phyloP scores from a whole-genome alignment of 2,113 vertebrate species.

The Odocoileus virginianus region DNA sequence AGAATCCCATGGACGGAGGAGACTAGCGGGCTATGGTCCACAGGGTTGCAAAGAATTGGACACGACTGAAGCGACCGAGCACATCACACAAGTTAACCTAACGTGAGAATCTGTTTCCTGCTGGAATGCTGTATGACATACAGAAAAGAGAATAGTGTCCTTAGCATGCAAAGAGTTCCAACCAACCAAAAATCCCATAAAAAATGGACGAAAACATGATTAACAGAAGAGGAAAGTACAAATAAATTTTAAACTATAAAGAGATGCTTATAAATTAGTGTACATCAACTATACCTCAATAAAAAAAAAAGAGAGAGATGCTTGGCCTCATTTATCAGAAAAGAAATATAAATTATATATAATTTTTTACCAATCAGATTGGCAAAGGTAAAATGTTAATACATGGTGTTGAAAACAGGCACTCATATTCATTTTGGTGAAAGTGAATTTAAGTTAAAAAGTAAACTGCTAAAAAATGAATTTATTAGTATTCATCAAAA shows the following conservation, averaged over 20 bases:
- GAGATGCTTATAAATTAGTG: not conserved
- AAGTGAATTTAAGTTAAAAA: not conserved
- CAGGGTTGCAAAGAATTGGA: not conserved
- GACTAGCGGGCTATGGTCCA: not conserved
- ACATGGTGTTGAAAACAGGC: not conserved
- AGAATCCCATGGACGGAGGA: not conserved
- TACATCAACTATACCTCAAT: not conserved
- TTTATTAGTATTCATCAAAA: not conserved
- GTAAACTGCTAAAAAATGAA: not conserved
- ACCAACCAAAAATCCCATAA: not conserved
- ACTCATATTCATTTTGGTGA: not conserved
- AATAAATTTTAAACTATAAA: slow-evolving; percentile 26
- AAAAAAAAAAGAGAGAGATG: not conserved
- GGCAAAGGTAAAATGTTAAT: not conserved
- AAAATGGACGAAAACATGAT: not conserved
- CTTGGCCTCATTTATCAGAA: not conserved
- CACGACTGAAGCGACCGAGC: not conserved
- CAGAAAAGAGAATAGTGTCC: not conserved
- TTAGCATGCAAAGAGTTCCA: not conserved
- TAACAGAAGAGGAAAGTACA: not conserved
- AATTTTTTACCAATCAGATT: not conserved
- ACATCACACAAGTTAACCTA: not conserved
- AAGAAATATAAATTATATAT: not conserved
- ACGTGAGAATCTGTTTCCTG: not conserved
- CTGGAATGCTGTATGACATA: not conserved